A percentile compares a stretch with the other conserved stretches of the same genome.
Evolutionary conservation across 2,888 invertebrate species (phyloP).

Genomic region (Conchocele bisecta): DNA sequence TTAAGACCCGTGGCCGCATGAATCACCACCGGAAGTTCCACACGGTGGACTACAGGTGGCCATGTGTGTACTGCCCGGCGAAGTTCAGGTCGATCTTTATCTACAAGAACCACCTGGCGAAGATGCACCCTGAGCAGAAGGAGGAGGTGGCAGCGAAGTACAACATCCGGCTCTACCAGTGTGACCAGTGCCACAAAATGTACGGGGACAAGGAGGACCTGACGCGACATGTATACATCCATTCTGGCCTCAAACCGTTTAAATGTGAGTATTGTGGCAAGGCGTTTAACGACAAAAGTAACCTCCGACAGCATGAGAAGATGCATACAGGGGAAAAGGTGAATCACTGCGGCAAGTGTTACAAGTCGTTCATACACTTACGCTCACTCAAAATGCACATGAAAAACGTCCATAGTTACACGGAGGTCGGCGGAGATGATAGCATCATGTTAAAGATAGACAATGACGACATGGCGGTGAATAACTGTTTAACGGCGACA

Average conservation of each 20-base stretch:
- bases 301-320: slow-evolving; percentile 40
- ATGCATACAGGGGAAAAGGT: slow-evolving; percentile 41
- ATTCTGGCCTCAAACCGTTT: slow-evolving; percentile 48
- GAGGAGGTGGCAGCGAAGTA: slow-evolving; percentile 36
- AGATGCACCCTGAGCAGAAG: slow-evolving; percentile 39
- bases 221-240: slow-evolving; percentile 51
- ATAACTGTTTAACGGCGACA: no score
- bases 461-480: no score
- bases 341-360: slow-evolving; percentile 28
- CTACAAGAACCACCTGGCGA: slow-evolving; percentile 54
- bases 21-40: slow-evolving; percentile 54
- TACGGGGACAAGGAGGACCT: slow-evolving; percentile 57
- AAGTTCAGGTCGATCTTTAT: slow-evolving; percentile 55
- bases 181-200: slow-evolving; percentile 45
- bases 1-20: slow-evolving; percentile 52
- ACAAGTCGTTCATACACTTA: slow-evolving; percentile 37
- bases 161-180: slow-evolving; percentile 48
- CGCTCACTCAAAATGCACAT: slow-evolving; percentile 28
- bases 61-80: slow-evolving; percentile 41
- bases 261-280: slow-evolving; percentile 45
- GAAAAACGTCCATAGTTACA: slow-evolving; percentile 7
- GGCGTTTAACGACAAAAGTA: slow-evolving; percentile 55
- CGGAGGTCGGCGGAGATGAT: no score
- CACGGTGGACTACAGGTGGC: slow-evolving; percentile 40
- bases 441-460: no score